phyloP scores from a whole-genome alignment of 2,888 invertebrate genomes.

The Noctua pronuba region DNA sequence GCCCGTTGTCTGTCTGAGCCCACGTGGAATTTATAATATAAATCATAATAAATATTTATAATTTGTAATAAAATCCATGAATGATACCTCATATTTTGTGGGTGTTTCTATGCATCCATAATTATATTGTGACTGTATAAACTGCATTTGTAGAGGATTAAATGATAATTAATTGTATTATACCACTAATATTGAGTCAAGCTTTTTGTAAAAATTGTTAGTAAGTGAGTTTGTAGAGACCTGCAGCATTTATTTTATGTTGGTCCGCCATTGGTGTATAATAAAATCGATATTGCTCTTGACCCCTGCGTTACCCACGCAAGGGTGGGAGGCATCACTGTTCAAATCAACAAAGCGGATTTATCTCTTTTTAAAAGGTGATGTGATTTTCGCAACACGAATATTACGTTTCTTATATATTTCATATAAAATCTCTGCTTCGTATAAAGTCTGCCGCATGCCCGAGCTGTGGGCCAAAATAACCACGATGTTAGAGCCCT shows the following conservation, averaged over 20 bases:
- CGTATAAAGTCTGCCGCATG: no score
- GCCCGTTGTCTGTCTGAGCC: slow-evolving; percentile 62
- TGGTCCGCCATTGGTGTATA: neutral
- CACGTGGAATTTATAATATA: slow-evolving; percentile 64
- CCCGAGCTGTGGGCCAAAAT: no score
- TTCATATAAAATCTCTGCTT: no score
- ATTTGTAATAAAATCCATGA: slow-evolving; percentile 51
- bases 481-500: no score
- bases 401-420: no score
- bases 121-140: slow-evolving; percentile 33
- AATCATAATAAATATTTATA: slow-evolving; percentile 64
- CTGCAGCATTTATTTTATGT: neutral
- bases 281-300: slow-evolving; percentile 5
- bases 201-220: neutral
- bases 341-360: neutral
- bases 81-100: slow-evolving; percentile 57
- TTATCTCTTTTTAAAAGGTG: neutral
- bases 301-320: neutral
- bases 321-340: neutral
- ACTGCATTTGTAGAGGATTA: slow-evolving; percentile 10
- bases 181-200: neutral
- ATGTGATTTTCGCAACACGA: neutral
- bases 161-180: neutral
- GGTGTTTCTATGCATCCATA: slow-evolving; percentile 63
- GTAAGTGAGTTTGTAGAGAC: neutral